A percentile compares a stretch with the other conserved stretches of the same genome.
These are phyloP conservation scores for Plestiodon gilberti DNA, from an alignment of 2,113 vertebrate species.

Conservation along the genomic window DNA sequence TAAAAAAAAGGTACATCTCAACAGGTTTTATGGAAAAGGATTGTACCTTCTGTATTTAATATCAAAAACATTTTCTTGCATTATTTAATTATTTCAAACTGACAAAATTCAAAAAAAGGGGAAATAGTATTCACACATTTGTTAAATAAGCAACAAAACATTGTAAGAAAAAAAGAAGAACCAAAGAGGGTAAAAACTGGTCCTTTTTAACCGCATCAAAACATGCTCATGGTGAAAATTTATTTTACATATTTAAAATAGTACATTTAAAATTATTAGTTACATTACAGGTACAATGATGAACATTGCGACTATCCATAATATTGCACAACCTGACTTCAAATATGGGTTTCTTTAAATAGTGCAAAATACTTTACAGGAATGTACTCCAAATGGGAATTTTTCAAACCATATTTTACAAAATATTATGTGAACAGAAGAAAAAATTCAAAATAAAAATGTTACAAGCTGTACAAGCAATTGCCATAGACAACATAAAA, in stretches of 20 bases:
- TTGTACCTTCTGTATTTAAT: constrained; percentile 72
- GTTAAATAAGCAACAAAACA: constrained; percentile 73
- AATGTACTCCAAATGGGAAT: constrained; percentile 89
- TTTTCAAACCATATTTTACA: constrained; percentile 88
- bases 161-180: constrained; percentile 57
- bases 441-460: constrained; percentile 62
- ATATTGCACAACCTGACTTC: constrained; percentile 98
- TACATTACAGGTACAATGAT: constrained; percentile 95
- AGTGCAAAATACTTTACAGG: constrained; percentile 99
- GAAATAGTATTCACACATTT: constrained; percentile 72
- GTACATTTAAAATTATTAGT: constrained; percentile 96
- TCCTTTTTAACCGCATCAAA: constrained; percentile 82
- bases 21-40: constrained; percentile 65
- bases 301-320: constrained; percentile 86
- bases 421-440: constrained; percentile 79
- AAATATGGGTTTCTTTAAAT: constrained; percentile 92
- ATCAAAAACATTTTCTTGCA: constrained; percentile 67
- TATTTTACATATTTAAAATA: constrained; percentile 99
- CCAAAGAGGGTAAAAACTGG: constrained; percentile 70
- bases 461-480: constrained; percentile 89
- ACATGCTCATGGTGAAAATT: constrained; percentile 95
- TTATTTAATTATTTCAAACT: constrained; percentile 65
- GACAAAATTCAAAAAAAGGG: constrained; percentile 70
- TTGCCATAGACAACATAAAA: constrained; percentile 92
- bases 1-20: constrained; percentile 51